These are phyloP conservation scores for Ceratina japonica DNA, from an alignment of 1,140 invertebrate genomes.

Conservation along the genomic window DNA sequence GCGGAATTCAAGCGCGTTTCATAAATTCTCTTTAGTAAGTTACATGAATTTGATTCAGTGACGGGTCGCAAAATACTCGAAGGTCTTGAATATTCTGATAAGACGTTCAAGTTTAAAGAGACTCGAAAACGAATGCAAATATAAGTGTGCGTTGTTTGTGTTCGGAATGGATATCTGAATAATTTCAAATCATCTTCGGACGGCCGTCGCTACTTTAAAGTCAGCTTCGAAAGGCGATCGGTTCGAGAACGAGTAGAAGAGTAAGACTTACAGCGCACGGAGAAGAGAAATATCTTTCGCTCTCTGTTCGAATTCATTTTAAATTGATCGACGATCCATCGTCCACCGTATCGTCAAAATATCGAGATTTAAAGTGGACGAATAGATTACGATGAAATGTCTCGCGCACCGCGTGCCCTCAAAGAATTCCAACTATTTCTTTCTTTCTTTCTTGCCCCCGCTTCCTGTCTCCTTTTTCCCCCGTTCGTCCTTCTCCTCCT, in stretches of 20 bases:
- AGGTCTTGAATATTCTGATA: no score
- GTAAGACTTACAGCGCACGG: neutral
- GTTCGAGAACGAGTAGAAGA: conserved; percentile 9
- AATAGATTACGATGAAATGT: conserved; percentile 53
- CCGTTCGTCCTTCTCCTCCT: neutral
- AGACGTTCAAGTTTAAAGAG: no score
- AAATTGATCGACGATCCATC: conserved; percentile 55
- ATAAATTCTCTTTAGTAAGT: no score
- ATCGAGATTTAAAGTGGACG: conserved; percentile 50
- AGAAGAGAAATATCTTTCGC: neutral
- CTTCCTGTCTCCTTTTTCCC: neutral
- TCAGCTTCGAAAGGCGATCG: conserved; percentile 12
- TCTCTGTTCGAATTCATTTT: conserved; percentile 22
- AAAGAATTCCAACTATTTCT: conserved; percentile 54
- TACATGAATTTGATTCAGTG: no score
- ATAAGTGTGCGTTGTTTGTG: no score
- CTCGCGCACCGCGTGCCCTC: conserved; percentile 36
- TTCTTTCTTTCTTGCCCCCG: neutral
- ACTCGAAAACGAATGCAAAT: no score
- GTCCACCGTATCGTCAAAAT: conserved; percentile 42
- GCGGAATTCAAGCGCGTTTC: no score
- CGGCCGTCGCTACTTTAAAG: no score
- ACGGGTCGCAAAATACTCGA: no score
- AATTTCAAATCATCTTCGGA: no score
- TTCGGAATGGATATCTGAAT: no score